phyloP scores from a whole-genome alignment of 2,113 vertebrate genomes.

The Hoplias malabaricus region DNA sequence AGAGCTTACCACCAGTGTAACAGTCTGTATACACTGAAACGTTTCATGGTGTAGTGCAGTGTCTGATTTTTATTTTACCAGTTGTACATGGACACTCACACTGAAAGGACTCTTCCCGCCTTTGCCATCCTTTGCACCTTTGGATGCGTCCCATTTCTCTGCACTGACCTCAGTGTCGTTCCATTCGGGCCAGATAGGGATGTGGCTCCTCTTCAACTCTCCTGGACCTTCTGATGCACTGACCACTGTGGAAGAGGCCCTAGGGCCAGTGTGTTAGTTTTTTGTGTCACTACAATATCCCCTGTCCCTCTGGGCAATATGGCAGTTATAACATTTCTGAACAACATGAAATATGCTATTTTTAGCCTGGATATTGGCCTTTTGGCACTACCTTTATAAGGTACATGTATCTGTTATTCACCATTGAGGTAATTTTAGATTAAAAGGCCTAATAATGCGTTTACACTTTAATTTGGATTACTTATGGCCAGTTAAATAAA shows the following conservation, averaged over 20 bases:
- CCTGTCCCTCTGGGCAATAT: background rate
- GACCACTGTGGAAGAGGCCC: conserved; percentile 39
- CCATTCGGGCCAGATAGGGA: conserved; percentile 90
- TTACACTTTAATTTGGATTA: no score
- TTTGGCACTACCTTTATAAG: no score
- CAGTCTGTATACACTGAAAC: no score
- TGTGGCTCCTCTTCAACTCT: conserved; percentile 63
- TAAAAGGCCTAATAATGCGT: no score
- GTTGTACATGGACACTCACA: conserved; percentile 66
- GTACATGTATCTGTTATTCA: no score
- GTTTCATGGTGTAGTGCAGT: no score
- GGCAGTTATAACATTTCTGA: no score
- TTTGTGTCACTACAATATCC: background rate
- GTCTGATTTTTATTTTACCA: background rate
- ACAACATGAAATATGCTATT: no score
- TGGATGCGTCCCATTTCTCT: conserved; percentile 88
- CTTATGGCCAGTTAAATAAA: no score
- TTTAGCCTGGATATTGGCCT: no score
- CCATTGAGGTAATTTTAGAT: no score
- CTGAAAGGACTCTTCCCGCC: conserved; percentile 65
- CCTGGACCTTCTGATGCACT: conserved; percentile 41
- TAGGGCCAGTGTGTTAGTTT: conserved; percentile 46
- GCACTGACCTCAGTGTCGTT: conserved; percentile 82
- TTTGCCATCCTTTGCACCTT: conserved; percentile 79
- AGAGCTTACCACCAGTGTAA: no score